Evolutionary conservation across 2,888 invertebrate genomes (phyloP), one percentile per base, ranked within the genome.

Genomic region (Shargacucullia verbasci): DNA sequence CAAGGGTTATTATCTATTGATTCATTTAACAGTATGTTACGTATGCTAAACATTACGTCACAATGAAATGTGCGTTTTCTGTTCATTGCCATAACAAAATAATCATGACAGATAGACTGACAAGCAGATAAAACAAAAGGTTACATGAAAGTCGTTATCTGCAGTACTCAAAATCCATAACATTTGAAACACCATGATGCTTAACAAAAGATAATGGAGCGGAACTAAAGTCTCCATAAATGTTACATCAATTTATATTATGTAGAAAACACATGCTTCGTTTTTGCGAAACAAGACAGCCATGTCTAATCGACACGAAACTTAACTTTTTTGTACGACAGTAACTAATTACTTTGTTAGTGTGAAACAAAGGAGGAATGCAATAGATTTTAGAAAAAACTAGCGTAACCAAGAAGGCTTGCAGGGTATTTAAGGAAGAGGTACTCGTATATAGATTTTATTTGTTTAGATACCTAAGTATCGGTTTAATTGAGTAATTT

Each of bases 311-410:
- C 50, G 39, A 46, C 64, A 62, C 59, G 61, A 61, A 70, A 37
- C 52, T 67, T 60, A 48, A 45, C 25, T 49, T 61, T 67, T 67
- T 50, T 73, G 29, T 29, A 63, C 34, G 50, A 44, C 63, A 59
- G 55, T 56, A 45, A 73, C 60, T 69, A 72, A 73, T 73, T 72
- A 58, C 50, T 66, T 71, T 49, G 68, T 60, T 40, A 47, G 41
- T 27, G 53, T 12, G 20, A 3, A 50, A 46, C 49, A 49, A 54
- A 52, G 54, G 15, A 25, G 53, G 31, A 62, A 62, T 67, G 47
- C 45, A 44, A 35, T 25, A n/a, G 38, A 34, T 47, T 44, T 6
- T 12, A 31, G 13, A 33, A 49, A 52, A 54, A 57, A 50, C 7
- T 8, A 29, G 29, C 7, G 37, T 50, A 38, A 41, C 45, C 41